A percentile compares a stretch with the other conserved stretches of the same genome.
Evolutionary conservation across 2,113 vertebrate genomes (phyloP).

Genomic region (Plestiodon gilberti): DNA sequence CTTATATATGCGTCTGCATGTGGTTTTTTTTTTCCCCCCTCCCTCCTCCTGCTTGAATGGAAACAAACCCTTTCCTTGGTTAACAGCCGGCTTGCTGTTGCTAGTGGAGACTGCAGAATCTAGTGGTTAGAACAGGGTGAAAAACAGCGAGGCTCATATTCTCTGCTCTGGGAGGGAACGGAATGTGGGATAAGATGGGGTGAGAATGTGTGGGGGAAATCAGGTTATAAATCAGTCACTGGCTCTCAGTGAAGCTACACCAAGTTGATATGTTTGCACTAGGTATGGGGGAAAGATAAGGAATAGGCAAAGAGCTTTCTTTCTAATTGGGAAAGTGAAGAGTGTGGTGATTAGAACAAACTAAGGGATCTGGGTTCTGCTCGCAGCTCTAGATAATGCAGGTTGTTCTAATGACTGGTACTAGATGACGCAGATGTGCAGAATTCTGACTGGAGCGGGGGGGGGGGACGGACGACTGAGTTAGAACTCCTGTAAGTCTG

Average conservation of each 20-base stretch:
- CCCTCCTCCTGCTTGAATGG: not conserved
- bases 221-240: not conserved
- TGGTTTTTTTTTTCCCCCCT: not conserved
- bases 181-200: too few relatives aligned
- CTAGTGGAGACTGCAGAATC: not conserved
- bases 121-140: not conserved
- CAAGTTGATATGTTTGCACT: not conserved
- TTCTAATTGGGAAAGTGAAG: too few relatives aligned
- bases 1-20: not conserved
- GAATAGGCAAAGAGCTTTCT: not conserved
- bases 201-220: not conserved
- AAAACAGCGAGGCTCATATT: not conserved
- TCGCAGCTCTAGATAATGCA: not conserved
- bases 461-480: not conserved
- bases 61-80: slow-evolving; percentile 1
- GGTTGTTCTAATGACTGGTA: not conserved
- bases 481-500: not conserved
- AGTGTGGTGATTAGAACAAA: not conserved
- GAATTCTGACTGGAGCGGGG: not conserved
- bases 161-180: not conserved
- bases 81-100: not conserved
- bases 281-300: not conserved
- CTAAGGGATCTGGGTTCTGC: not conserved
- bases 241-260: too few relatives aligned
- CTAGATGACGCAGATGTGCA: not conserved